Conservation (phyloP, 1,140 invertebrate genomes). For the Drosophila sulfurigaster region DNA sequence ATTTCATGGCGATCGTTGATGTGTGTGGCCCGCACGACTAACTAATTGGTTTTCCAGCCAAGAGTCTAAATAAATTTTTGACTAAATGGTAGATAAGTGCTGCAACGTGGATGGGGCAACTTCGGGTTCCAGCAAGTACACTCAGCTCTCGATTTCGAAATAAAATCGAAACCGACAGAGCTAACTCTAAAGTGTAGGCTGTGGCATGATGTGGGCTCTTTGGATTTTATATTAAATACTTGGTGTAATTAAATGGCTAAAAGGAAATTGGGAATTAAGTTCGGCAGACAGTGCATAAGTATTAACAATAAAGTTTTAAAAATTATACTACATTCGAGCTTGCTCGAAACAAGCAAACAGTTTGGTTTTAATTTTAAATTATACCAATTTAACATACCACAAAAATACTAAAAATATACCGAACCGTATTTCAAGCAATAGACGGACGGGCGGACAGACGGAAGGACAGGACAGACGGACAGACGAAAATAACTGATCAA, state of each 20-base stretch:
- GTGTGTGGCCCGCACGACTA: slow-evolving; percentile 69
- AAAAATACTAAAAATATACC: too few relatives aligned
- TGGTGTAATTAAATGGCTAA: not conserved
- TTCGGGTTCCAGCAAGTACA: slow-evolving; percentile 4
- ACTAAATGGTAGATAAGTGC: slow-evolving; percentile 74
- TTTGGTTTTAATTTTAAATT: too few relatives aligned
- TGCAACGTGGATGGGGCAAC: not conserved
- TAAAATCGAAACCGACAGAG: not conserved
- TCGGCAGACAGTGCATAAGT: too few relatives aligned
- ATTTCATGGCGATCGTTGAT: slow-evolving; percentile 38
- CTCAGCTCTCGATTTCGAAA: slow-evolving; percentile 8
- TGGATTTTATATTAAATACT: not conserved
- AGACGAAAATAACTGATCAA: too few relatives aligned
- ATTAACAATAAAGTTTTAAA: too few relatives aligned
- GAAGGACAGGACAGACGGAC: too few relatives aligned
- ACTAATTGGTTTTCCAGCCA: slow-evolving; percentile 71
- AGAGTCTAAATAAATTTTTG: slow-evolving; percentile 69
- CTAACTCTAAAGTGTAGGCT: not conserved
- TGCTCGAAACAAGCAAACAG: too few relatives aligned
- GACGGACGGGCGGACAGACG: too few relatives aligned
- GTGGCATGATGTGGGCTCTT: not conserved
- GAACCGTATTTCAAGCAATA: too few relatives aligned
- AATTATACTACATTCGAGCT: too few relatives aligned
- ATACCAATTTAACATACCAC: too few relatives aligned
- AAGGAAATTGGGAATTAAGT: too few relatives aligned